These are phyloP conservation scores for Clupea harengus DNA, from an alignment of 2,113 vertebrate species.

Conservation along the genomic window DNA sequence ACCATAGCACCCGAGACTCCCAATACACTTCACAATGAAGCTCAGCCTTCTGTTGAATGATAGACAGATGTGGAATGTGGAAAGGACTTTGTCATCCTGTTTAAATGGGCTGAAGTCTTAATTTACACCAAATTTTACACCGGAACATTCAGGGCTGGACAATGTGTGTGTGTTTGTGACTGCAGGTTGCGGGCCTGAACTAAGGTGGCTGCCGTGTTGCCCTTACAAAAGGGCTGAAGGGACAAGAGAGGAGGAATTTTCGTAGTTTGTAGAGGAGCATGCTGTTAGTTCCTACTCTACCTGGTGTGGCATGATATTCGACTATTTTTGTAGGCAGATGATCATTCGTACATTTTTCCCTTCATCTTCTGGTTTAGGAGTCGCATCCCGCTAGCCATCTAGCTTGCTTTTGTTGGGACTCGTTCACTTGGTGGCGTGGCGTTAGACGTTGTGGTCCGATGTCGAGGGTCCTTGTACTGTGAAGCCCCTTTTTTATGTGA, in stretches of 20 bases:
- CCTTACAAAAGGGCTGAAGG: not conserved
- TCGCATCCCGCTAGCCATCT: not conserved
- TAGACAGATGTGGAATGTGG: not conserved
- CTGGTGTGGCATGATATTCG: constrained; percentile 39
- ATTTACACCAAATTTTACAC: not conserved
- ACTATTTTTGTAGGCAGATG: constrained; percentile 49
- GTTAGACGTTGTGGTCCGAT: not conserved
- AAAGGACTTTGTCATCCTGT: not conserved
- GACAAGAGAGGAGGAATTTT: constrained; percentile 29
- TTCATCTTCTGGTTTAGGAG: not conserved
- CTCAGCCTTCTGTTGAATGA: not conserved
- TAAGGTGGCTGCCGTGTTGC: not conserved
- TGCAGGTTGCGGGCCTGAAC: not conserved
- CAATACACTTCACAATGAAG: not conserved
- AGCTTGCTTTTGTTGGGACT: not conserved
- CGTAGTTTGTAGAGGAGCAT: constrained; percentile 41
- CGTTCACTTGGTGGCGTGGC: constrained; percentile 24
- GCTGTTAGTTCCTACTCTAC: constrained; percentile 32
- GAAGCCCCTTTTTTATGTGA: constrained; percentile 37
- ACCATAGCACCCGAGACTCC: not conserved
- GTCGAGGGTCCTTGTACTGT: constrained; percentile 21
- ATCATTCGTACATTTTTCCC: not conserved
- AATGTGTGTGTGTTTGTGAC: not conserved
- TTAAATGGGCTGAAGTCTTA: not conserved
- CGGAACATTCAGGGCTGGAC: not conserved